These are phyloP conservation scores for Cosmopolites sordidus DNA, from an alignment of 2,888 invertebrate species.

Conservation along the genomic window DNA sequence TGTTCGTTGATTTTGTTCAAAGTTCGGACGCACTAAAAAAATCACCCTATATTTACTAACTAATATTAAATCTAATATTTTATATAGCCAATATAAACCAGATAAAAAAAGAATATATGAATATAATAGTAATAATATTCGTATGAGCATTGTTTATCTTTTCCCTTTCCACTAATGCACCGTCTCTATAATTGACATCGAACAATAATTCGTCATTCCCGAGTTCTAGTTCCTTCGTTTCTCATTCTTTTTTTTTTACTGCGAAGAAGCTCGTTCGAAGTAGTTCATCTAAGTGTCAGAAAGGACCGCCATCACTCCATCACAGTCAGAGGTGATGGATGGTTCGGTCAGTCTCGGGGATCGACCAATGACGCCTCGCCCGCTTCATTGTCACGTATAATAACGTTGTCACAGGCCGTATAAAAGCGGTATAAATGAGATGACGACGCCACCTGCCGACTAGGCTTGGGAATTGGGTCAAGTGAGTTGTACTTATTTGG, in stretches of 20 bases:
- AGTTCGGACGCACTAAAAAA: too few relatives aligned
- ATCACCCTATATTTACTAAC: too few relatives aligned
- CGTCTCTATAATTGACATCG: constrained; percentile 14
- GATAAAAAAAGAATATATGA: too few relatives aligned
- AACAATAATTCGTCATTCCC: constrained; percentile 23
- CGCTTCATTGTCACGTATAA: constrained; percentile 30
- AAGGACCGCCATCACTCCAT: constrained; percentile 36
- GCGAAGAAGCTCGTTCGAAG: constrained; percentile 32
- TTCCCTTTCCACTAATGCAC: not conserved
- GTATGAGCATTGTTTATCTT: too few relatives aligned
- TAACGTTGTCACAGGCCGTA: constrained; percentile 24
- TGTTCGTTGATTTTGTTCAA: too few relatives aligned
- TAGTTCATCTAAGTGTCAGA: constrained; percentile 39
- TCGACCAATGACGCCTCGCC: constrained; percentile 16
- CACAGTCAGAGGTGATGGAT: constrained; percentile 38
- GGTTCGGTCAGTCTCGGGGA: constrained; percentile 32
- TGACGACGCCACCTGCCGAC: not conserved
- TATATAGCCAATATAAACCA: too few relatives aligned
- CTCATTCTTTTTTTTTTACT: constrained; percentile 13
- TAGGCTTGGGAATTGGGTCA: not conserved
- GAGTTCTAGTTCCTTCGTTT: constrained; percentile 11
- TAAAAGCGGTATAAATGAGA: constrained; percentile 21
- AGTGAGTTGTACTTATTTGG: not conserved
- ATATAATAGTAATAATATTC: too few relatives aligned
- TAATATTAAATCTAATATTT: too few relatives aligned